Percentiles rank a stretch among this genome's conserved stretches.
Evolutionary conservation across 2,113 vertebrate genomes (phyloP).

Genomic region (Nestor notabilis): DNA sequence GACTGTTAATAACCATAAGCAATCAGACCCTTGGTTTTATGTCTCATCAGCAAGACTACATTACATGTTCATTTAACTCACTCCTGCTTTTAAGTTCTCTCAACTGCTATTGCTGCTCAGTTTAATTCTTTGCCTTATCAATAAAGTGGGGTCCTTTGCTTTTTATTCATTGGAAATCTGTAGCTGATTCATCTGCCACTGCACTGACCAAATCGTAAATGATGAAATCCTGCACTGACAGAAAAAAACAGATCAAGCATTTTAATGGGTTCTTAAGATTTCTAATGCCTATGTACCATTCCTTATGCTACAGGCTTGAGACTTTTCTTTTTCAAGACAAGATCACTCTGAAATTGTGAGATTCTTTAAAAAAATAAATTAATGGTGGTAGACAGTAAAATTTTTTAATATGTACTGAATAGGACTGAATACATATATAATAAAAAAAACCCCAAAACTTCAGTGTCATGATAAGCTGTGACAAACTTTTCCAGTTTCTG

Average conservation of each 20-base stretch:
- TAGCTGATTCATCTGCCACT: background rate
- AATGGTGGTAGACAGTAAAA: background rate
- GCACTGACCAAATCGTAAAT: background rate
- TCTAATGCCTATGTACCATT: background rate
- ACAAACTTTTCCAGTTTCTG: background rate
- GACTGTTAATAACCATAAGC: slow-evolving; percentile 32
- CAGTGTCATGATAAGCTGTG: background rate
- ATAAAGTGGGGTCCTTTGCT: background rate
- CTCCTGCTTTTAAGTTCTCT: background rate
- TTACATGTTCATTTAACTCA: background rate
- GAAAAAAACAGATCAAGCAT: background rate
- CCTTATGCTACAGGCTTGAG: background rate
- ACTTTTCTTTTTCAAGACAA: background rate
- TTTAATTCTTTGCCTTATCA: background rate
- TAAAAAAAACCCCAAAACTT: background rate
- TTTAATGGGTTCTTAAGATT: background rate
- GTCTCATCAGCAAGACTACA: background rate
- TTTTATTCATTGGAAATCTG: background rate
- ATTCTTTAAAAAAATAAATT: background rate
- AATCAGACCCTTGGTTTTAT: background rate
- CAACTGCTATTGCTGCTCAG: background rate
- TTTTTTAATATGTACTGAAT: background rate
- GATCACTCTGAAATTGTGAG: background rate
- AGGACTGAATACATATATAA: background rate
- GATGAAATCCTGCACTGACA: background rate